phyloP scores from a whole-genome alignment of 2,113 vertebrate genomes.

The Carassius auratus region DNA sequence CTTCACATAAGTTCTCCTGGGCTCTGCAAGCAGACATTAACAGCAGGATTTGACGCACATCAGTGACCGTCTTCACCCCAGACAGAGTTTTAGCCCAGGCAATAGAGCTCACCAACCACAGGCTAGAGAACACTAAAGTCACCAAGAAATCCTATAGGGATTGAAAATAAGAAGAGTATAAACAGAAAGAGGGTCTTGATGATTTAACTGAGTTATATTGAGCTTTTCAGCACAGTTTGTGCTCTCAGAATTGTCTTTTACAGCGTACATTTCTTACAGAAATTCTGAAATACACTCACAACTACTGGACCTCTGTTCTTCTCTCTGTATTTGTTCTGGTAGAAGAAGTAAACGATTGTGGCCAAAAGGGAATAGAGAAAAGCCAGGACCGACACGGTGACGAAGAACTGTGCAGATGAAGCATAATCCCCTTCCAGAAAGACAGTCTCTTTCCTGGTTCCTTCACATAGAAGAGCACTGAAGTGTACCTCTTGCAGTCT shows the following conservation, averaged over 20 bases:
- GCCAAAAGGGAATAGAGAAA: slow-evolving; percentile 96
- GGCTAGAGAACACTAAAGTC: slow-evolving; percentile 89
- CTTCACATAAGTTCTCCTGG: slow-evolving; percentile 85
- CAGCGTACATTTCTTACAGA: not conserved
- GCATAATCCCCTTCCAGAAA: slow-evolving; percentile 91
- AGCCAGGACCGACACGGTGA: slow-evolving; percentile 91
- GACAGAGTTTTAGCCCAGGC: slow-evolving; percentile 94
- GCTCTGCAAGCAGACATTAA: slow-evolving; percentile 93
- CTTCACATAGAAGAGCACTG: slow-evolving; percentile 87
- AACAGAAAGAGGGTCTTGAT: not conserved
- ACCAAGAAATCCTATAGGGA: slow-evolving; percentile 89
- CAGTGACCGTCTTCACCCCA: slow-evolving; percentile 88
- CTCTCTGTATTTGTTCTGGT: slow-evolving; percentile 97
- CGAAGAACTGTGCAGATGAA: slow-evolving; percentile 88
- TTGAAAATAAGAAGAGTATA: slow-evolving; percentile 15
- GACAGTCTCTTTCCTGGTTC: slow-evolving; percentile 81
- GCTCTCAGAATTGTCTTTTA: not conserved
- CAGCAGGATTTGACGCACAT: slow-evolving; percentile 86
- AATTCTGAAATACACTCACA: slow-evolving; percentile 79
- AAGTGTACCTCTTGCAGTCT: slow-evolving; percentile 96
- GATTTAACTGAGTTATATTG: not conserved
- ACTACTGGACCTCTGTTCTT: slow-evolving; percentile 96
- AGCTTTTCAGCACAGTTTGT: not conserved
- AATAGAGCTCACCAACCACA: slow-evolving; percentile 94
- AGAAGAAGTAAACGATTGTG: slow-evolving; percentile 96